Base-by-base conservation (phyloP, 2,888 invertebrate genomes). In the Drosophila maculinotata region DNA sequence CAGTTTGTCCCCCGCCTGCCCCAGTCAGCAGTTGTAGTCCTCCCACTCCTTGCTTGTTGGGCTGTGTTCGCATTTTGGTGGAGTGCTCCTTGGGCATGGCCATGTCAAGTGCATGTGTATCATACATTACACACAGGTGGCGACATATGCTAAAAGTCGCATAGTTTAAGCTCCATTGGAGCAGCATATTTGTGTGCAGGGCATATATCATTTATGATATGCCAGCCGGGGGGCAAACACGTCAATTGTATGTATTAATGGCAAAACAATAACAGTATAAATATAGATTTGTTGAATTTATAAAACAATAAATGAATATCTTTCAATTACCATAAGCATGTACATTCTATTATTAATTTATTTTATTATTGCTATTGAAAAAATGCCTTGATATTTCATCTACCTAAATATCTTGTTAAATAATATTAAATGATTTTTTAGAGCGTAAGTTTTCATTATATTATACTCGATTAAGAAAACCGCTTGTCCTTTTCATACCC, bases 71-170 rank as follows among this genome's bases (percentile, higher is more conserved):
- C 14, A 14, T 42, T 60, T 25, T 36, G 15, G 12, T 23, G 41
- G 57, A 48, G 51, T 35, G 48, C 49, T 53, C 23, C 57, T 54
- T 42, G 67, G 53, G 48, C 58, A 57, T 15, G 49, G 36, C 52
- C 70, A 58, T 78, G 79, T 76, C 70, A 73, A 69, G 59, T 74
- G 78, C 83, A 77, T 75, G 72, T 81, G 78, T 79, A 75, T 73
- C 64, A 69, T 69, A 82, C 79, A 79, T 88, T 85, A 79, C 73
- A 73, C 52, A 68, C 87, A 86, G 84, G 79, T 87, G 83, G 79
- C 79, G 84, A 75, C 87, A 82, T 78, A 83, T 79, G 86, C 73
- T 67, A 64, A 74, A 74, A 83, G 87, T 88, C 82, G 70, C 76
- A 87, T 81, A 76, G 81, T 81, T 81, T 64, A 68, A 60, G 56